These are phyloP conservation scores for Eurois occulta DNA, from an alignment of 2,888 invertebrate genomes.

Conservation along the genomic window DNA sequence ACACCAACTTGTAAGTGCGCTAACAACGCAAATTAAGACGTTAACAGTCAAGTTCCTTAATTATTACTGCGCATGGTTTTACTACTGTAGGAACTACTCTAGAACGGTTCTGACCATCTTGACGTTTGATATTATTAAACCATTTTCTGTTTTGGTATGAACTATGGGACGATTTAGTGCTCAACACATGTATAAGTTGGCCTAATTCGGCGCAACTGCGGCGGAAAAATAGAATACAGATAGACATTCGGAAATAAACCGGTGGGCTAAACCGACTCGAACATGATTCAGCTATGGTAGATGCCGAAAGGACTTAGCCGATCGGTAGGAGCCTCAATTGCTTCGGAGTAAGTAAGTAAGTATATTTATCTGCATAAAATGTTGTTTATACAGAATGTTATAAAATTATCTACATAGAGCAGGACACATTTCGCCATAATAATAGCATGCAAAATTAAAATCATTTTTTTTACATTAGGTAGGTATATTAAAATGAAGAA, in stretches of 20 bases:
- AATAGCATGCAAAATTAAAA: no score
- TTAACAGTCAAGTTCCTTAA: slow-evolving; percentile 52
- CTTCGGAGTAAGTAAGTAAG: no score
- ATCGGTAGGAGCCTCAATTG: not conserved
- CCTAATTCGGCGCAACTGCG: not conserved
- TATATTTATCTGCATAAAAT: no score
- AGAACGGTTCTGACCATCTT: slow-evolving; percentile 1
- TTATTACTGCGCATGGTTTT: slow-evolving; percentile 46
- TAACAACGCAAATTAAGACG: slow-evolving; percentile 54
- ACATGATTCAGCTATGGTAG: not conserved
- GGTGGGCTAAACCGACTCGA: not conserved
- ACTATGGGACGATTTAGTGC: not conserved
- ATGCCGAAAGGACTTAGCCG: not conserved
- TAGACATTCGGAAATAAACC: not conserved
- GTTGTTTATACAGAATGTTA: no score
- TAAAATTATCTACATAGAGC: no score
- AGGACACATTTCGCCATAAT: no score
- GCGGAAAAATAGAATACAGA: not conserved
- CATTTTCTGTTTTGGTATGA: not conserved
- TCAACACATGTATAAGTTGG: not conserved
- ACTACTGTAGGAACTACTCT: slow-evolving; percentile 16
- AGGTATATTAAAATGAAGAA: no score
- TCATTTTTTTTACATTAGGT: no score
- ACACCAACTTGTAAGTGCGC: slow-evolving; percentile 34
- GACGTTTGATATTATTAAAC: slow-evolving; percentile 22